phyloP scores from a whole-genome alignment of 2,888 invertebrate genomes.

The Nemotelus nigrinus region DNA sequence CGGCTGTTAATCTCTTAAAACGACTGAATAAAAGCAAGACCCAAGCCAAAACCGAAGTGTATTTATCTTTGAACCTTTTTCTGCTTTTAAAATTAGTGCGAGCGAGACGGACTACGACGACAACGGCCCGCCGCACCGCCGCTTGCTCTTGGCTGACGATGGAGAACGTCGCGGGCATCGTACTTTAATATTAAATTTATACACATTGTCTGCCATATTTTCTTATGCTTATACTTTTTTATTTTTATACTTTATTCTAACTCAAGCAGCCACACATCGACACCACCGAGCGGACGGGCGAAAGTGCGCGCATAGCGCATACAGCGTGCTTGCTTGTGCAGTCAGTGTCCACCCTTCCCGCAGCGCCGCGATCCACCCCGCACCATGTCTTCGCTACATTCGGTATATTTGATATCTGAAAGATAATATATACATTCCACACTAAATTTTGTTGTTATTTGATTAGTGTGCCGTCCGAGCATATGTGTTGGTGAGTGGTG shows the following conservation, averaged over 20 bases:
- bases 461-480: background rate
- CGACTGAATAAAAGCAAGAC: background rate
- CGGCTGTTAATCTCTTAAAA: slow-evolving; percentile 26
- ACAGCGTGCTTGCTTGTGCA: background rate
- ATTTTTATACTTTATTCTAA: slow-evolving; percentile 57
- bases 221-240: slow-evolving; percentile 23
- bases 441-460: background rate
- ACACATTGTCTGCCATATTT: slow-evolving; percentile 31
- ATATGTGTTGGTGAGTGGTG: background rate
- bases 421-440: background rate
- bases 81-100: slow-evolving; percentile 38
- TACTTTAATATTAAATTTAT: slow-evolving; percentile 41
- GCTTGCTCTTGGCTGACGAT: background rate
- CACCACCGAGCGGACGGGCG: slow-evolving; percentile 14
- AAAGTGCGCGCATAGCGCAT: background rate
- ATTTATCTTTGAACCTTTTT: slow-evolving; percentile 29
- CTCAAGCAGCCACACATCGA: slow-evolving; percentile 47
- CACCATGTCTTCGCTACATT: background rate
- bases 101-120: slow-evolving; percentile 4
- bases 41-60: background rate
- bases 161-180: slow-evolving; percentile 13
- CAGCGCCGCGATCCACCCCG: background rate
- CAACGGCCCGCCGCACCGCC: background rate
- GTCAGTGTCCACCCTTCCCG: slow-evolving; percentile 2
- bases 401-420: slow-evolving; percentile 4